phyloP scores from a whole-genome alignment of 2,113 vertebrate genomes.

The Mirza zaza region DNA sequence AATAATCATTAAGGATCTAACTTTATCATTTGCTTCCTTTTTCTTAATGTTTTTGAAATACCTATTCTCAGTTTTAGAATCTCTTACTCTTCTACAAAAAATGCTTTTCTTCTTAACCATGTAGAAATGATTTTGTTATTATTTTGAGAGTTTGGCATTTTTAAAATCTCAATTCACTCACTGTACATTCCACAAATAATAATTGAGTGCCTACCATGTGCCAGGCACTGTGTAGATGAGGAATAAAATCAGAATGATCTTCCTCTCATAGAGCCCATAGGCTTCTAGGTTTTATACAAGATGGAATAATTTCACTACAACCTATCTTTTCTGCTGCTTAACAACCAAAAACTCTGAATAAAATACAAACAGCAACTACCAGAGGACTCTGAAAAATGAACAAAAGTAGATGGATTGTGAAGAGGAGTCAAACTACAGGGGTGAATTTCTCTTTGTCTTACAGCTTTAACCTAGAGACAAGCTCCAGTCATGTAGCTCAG shows the following conservation, averaged over 20 bases:
- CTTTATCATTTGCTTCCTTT: background rate
- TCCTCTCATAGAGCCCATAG: background rate
- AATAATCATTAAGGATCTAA: background rate
- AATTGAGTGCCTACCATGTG: background rate
- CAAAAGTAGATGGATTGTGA: background rate
- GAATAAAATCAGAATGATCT: background rate
- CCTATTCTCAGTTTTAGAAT: background rate
- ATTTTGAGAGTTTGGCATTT: background rate
- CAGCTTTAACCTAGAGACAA: background rate
- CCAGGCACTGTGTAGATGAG: background rate
- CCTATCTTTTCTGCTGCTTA: background rate
- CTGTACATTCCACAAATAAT: background rate
- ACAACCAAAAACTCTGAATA: background rate
- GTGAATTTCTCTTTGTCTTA: background rate
- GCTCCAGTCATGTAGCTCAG: background rate
- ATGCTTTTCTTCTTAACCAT: slow-evolving; percentile 10
- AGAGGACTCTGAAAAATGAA: background rate
- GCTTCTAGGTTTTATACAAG: background rate
- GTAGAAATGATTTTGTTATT: background rate
- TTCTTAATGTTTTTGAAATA: background rate
- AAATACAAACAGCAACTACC: background rate
- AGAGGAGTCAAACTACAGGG: background rate
- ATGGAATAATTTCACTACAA: background rate
- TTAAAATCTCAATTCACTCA: background rate
- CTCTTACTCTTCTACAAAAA: background rate